Evolutionary conservation across 2,113 vertebrate species (phyloP), one percentile per base, ranked within the genome.

Genomic region (Nyctereutes procyonoides): DNA sequence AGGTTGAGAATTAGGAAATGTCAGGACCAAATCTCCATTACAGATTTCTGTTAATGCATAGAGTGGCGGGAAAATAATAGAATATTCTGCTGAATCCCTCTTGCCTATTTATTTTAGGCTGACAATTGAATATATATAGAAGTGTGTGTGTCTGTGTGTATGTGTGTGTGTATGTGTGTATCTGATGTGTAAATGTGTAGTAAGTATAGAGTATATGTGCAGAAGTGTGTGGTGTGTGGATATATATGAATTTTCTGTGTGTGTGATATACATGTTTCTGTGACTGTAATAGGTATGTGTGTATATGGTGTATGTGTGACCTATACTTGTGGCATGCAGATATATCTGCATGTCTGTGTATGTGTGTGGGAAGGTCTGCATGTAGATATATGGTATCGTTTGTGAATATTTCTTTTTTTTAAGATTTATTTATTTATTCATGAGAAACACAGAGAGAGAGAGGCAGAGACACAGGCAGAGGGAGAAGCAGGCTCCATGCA

Each of bases 11-110:
- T 97, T 88, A 48, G 1, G 32, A 80, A 95, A 93, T 69, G 62
- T 76, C 16, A 73, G 10, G 32, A 90, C 67, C 22, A 93, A 79
- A 63, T 93, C 48, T 87, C 32, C 13, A 73, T 90, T 51, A 65
- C 1, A 86, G 48, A 63, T 74, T 88, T 94, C 89, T 83, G 16
- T 86, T 93, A 53, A 69, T 92, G 20, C 55, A 88, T 30, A 80
- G 0, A 38, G 6, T 86, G 19, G 14, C 58, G 10, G 30, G 73
- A 93, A 94, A 56, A n/a, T 94, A 71, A 35, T 60, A 9, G 12
- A 96, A 60, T 87, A 83, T 89, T 95, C 60, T 83, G 28, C 51
- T 73, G 17, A 65, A 38, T 12, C 2, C 30, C 63, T 97, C 65
- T 43, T 5, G 56, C 8, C 16, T 55, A 60, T 65, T 84, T 71